Evolutionary conservation across 2,888 invertebrate species (phyloP), one percentile per base, ranked within the genome.

Genomic region (Cheilosia urbana): DNA sequence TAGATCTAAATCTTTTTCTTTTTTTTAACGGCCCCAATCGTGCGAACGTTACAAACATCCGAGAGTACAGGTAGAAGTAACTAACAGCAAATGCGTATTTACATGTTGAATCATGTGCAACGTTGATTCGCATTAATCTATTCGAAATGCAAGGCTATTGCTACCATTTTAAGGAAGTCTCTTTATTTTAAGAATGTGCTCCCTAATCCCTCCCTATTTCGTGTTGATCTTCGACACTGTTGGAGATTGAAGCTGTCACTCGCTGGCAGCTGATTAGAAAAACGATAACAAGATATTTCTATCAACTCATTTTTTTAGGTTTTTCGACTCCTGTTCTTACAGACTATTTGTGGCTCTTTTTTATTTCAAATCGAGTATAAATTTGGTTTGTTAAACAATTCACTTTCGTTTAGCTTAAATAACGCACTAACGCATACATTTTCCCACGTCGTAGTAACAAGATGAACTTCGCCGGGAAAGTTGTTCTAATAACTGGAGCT

Each of bases 401-500:
- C 4, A 27, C n/a, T 45, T 45, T 53, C 2, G 53, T 42, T 30
- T 21, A 2, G 1, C 19, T 66, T 71, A n/a, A 37, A 49, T 53
- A 63, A 69, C 47, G 4, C 11, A 17, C 37, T 24, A 30, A 62
- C 13, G 2, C 6, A 34, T 4, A 37, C 37, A 37, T 37, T 37
- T 37, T 13, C 13, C 37, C 13, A 37, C 37, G 3, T 37, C 37
- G 13, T 37, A 55, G 13, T 37, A 9, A 9, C 45, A 73, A 65
- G 45, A 94, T 94, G 94, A 93, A 93, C 92, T 95, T 95, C 88
- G 91, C 92, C 57, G 93, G 93, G 72, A 95, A 95, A 93, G 94
- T 95, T 9, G 93, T 95, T 5, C 91, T 95, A 27, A 93, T 95
- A 47, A 95, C 95, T 11, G 96, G 96, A 19, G 95, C 95, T 1